phyloP scores from a whole-genome alignment of 2,888 invertebrate genomes.

The Sesia apiformis region DNA sequence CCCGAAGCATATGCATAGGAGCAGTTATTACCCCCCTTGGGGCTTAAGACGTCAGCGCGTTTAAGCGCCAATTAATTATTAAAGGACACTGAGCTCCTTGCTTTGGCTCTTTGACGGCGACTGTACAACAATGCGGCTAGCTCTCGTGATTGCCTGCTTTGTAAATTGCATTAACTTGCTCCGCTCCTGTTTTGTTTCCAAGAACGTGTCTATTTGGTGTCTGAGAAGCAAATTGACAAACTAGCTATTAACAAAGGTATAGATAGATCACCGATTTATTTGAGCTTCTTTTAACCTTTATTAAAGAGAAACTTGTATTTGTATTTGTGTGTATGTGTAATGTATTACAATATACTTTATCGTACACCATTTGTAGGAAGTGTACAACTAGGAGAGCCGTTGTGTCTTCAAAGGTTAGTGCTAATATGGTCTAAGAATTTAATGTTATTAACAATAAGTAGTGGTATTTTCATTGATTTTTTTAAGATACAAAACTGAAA shows the following conservation, averaged over 20 bases:
- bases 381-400: no score
- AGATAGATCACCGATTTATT: neutral
- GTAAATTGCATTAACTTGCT: slow-evolving; percentile 55
- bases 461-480: no score
- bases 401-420: no score
- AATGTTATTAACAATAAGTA: no score
- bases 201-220: neutral
- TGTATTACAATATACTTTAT: no score
- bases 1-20: slow-evolving; percentile 47
- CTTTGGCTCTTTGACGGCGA: slow-evolving; percentile 67
- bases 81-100: slow-evolving; percentile 55
- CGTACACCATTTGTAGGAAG: no score
- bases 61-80: slow-evolving; percentile 73
- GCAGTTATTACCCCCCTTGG: slow-evolving; percentile 53
- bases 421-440: no score
- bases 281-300: no score
- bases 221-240: neutral
- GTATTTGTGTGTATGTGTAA: no score
- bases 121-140: slow-evolving; percentile 66
- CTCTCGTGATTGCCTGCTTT: slow-evolving; percentile 65
- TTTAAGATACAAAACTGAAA: no score
- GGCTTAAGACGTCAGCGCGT: slow-evolving; percentile 65
- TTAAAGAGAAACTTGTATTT: no score
- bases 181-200: slow-evolving; percentile 21
- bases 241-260: neutral